phyloP scores from a whole-genome alignment of 2,113 vertebrate genomes.

The Rhinoderma darwinii region DNA sequence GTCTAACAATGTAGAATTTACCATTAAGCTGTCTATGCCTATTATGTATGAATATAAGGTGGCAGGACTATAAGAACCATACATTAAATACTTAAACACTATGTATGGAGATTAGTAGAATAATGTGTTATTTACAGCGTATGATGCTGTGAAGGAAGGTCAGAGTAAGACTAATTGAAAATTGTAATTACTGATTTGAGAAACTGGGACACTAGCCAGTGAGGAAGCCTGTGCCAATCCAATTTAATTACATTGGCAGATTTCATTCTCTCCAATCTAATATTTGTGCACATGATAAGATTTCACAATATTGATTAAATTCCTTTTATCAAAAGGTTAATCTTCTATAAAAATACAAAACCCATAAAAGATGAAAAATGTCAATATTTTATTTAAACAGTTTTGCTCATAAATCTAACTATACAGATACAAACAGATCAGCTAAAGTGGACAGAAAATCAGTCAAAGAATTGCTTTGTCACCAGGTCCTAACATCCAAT shows the following conservation, averaged over 20 bases:
- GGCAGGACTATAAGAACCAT: not conserved
- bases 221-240: conserved; percentile 33
- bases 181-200: conserved; percentile 45
- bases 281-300: conserved; percentile 38
- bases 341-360: not conserved
- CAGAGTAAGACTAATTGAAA: conserved; percentile 50
- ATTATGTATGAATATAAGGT: too few species aligned
- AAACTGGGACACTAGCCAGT: conserved; percentile 51
- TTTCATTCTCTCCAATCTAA: conserved; percentile 40
- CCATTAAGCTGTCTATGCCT: not conserved
- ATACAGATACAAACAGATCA: too few species aligned
- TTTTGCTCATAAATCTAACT: too few species aligned
- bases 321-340: not conserved
- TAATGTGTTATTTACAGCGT: not conserved
- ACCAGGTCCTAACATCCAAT: too few species aligned
- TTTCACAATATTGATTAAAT: conserved; percentile 30
- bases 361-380: not conserved
- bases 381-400: not conserved
- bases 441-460: too few species aligned
- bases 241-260: conserved; percentile 53
- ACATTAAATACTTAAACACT: not conserved
- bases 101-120: not conserved
- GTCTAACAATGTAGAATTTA: not conserved
- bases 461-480: too few species aligned
- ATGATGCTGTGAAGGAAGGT: conserved; percentile 43